Conservation (phyloP, 2,113 vertebrate species). For the Psilopogon haemacephalus region DNA sequence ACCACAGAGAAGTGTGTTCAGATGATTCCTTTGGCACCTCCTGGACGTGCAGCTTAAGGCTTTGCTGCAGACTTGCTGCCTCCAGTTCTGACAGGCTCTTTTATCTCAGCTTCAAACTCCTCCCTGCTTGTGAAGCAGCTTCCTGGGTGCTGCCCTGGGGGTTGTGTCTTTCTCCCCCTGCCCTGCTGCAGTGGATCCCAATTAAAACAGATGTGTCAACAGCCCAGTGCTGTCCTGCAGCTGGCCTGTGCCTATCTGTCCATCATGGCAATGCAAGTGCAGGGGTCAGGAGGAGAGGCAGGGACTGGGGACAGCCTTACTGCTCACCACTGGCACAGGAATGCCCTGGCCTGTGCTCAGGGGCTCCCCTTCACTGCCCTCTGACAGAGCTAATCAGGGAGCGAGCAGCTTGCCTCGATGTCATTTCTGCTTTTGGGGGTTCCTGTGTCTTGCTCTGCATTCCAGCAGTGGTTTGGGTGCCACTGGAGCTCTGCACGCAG, state of each 20-base stretch:
- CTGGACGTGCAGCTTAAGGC: neutral
- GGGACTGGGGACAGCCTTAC: neutral
- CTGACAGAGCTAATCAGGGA: neutral
- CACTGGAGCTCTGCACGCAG: neutral
- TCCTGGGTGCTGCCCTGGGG: neutral
- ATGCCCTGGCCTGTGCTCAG: neutral
- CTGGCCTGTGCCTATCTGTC: neutral
- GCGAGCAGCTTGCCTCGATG: neutral
- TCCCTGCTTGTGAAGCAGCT: neutral
- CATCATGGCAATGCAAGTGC: neutral
- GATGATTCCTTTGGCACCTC: neutral
- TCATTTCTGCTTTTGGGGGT: neutral
- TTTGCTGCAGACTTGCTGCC: no score
- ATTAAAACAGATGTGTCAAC: neutral
- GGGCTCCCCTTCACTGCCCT: neutral
- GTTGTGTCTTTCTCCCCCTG: neutral
- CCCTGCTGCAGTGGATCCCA: neutral
- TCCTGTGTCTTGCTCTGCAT: neutral
- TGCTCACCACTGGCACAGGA: fast-evolving
- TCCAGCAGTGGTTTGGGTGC: neutral
- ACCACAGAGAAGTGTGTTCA: neutral
- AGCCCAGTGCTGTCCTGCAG: neutral
- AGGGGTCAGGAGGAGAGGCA: neutral
- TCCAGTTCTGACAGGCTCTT: neutral
- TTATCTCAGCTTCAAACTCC: neutral